Base-by-base conservation (phyloP, 2,888 invertebrate species). In the Zhengitettix transpicula region DNA sequence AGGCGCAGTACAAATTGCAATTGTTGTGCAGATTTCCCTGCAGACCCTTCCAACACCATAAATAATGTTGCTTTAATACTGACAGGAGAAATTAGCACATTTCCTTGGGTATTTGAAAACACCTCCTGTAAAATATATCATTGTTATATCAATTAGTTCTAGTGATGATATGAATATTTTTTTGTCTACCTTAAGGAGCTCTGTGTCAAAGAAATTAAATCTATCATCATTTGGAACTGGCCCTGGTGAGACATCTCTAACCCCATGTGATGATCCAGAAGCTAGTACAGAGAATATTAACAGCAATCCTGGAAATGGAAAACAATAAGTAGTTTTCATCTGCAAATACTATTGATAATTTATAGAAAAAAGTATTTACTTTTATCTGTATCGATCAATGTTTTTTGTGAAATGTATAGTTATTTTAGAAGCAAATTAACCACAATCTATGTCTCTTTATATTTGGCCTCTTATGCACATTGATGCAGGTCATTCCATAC, bases 21-120 rank as follows among this genome's bases (percentile, higher is more conserved):
- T 73, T 85, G 81, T 11, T 71, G 68, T 8, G 79, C 80, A 11
- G 82, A 81, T 0, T 66, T 65, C 9, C 81, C 82, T 12, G 67
- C 68, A 0, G 83, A 78, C 28, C 81, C 84, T 71, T 84, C 84
- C 53, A 81, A 69, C 52, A 85, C 66, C 77, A 83, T 78, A 10
- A 78, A 79, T 56, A 85, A 68, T 0, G 78, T 78, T 0, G 79
- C 74, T 69, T 83, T 85, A 41, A 83, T 74, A 68, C 83, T 83
- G 60, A 80, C 78, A 15, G 85, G 83, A 15, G 85, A 84, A 3
- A 84, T 69, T 67, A 84, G 75, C 40, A 83, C 74, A 68, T 85
- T 85, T 40, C 78, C 78, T 10, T 67, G 62, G 42, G 60, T 67
- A 60, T 40, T 11, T 14, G 14, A 14, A 55, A 28, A 40, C 9